Percentiles rank a stretch among this genome's conserved stretches.
phyloP scores from a whole-genome alignment of 2,888 invertebrate species.

The Mimachlamys varia region DNA sequence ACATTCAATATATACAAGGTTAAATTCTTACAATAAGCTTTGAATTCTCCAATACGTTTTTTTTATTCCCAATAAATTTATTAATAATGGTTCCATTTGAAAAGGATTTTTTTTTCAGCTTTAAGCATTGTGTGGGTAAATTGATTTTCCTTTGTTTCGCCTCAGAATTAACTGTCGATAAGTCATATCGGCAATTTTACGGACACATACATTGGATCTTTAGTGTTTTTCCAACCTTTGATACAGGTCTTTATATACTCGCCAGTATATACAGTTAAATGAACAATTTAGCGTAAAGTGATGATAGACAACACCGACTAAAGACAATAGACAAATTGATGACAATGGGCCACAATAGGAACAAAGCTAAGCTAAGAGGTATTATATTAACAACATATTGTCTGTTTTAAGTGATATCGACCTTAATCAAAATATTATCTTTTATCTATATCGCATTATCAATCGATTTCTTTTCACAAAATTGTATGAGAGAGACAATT shows the following conservation, averaged over 20 bases:
- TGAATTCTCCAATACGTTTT: background rate
- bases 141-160: background rate
- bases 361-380: background rate
- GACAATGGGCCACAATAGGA: background rate
- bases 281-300: background rate
- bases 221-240: constrained; percentile 11
- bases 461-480: background rate
- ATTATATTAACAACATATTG: background rate
- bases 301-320: background rate
- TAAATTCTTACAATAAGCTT: background rate
- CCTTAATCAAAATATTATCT: background rate
- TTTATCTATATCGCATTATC: background rate
- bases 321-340: background rate
- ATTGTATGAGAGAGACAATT: too few species aligned
- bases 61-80: background rate
- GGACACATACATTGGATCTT: background rate
- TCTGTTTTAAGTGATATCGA: background rate
- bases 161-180: background rate
- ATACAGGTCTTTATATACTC: background rate
- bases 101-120: background rate
- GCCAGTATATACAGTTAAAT: background rate
- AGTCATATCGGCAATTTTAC: background rate
- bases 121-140: background rate
- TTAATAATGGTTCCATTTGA: background rate
- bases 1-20: background rate